Conservation (phyloP, 64 coral and sea anemone species). For the Montipora efflorescens region DNA sequence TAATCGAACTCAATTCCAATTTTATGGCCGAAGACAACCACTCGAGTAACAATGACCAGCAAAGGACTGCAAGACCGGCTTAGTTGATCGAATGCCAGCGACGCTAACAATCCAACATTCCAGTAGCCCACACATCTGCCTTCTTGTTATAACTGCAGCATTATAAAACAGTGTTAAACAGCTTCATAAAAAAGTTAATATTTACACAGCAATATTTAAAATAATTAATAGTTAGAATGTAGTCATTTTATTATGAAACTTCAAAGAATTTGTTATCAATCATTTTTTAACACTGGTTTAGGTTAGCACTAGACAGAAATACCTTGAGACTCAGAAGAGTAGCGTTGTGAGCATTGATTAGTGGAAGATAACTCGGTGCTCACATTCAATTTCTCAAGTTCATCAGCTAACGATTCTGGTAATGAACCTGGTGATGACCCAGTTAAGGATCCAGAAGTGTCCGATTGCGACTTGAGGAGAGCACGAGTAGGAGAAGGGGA, state of each 20-base stretch:
- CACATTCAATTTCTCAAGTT: constrained; percentile 92
- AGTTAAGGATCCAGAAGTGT: constrained; percentile 87
- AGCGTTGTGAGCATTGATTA: constrained; percentile 48
- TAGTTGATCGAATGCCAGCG: background rate
- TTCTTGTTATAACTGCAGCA: constrained; percentile 21
- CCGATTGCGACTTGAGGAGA: constrained; percentile 81
- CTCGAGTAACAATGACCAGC: background rate
- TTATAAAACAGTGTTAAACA: background rate
- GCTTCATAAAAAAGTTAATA: background rate
- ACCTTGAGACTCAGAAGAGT: constrained; percentile 54
- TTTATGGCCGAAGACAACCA: background rate
- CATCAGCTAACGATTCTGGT: constrained; percentile 79
- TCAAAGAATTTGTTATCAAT: background rate
- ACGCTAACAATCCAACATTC: constrained; percentile 63
- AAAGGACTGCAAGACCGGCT: background rate
- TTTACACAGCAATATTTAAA: background rate
- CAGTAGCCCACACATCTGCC: constrained; percentile 77
- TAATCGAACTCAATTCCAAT: background rate
- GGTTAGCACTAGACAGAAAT: constrained; percentile 35
- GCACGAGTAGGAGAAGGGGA: constrained; percentile 62
- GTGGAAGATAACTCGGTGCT: constrained; percentile 59
- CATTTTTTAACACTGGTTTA: constrained; percentile 10
- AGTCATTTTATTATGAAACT: background rate
- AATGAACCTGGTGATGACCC: constrained; percentile 89
- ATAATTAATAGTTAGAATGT: background rate